These are phyloP conservation scores for Drosophila bocqueti DNA, from an alignment of 1,140 invertebrate genomes.

Conservation along the genomic window DNA sequence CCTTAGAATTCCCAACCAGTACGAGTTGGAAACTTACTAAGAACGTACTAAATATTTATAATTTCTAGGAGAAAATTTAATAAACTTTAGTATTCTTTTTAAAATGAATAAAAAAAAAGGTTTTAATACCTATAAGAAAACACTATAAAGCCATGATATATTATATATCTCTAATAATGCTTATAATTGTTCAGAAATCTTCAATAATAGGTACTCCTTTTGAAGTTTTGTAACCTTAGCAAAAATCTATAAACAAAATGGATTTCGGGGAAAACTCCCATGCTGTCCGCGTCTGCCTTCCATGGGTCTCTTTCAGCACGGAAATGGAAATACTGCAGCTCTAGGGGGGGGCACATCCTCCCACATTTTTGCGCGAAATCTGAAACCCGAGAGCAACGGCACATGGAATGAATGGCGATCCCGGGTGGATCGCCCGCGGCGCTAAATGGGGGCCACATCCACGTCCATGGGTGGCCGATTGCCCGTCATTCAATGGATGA, in stretches of 20 bases:
- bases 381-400: neutral
- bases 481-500: constrained; percentile 30
- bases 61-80: too few species aligned
- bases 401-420: constrained; percentile 8
- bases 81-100: too few species aligned
- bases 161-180: neutral
- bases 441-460: constrained; percentile 27
- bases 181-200: too few species aligned
- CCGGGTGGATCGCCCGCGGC: constrained; percentile 15
- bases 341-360: neutral
- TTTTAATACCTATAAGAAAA: too few species aligned
- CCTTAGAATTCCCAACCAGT: too few species aligned
- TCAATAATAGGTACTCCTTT: too few species aligned
- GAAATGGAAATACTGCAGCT: neutral
- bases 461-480: constrained; percentile 33
- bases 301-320: neutral
- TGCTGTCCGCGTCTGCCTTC: neutral
- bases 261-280: neutral
- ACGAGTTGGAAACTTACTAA: too few species aligned
- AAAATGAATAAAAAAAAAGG: too few species aligned
- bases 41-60: too few species aligned
- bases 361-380: neutral
- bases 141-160: too few species aligned
- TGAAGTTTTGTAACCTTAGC: neutral
- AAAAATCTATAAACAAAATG: neutral